Percentiles rank a stretch among this genome's conserved stretches.
Conservation (phyloP, 2,797 vertebrate genomes). For the Anomalospiza imberbis region DNA sequence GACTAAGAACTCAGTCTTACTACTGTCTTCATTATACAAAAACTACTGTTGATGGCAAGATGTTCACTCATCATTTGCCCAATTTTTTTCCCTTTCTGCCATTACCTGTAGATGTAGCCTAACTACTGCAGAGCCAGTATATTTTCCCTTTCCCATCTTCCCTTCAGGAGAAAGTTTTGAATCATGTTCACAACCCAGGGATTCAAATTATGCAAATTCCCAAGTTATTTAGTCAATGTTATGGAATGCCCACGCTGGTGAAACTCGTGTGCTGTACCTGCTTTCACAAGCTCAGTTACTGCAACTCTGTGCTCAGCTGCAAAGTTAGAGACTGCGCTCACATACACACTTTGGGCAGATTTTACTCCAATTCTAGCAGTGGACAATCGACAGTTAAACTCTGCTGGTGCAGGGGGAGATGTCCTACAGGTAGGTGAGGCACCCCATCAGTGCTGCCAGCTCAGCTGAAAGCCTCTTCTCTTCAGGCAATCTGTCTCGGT, state of each 20-base stretch:
- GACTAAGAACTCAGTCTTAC: neutral
- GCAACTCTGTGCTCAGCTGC: neutral
- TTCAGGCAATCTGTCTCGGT: rapidly evolving
- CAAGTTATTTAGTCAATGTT: neutral
- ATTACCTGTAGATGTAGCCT: neutral
- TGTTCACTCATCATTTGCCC: rapidly evolving
- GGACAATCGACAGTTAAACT: neutral
- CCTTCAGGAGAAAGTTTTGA: neutral
- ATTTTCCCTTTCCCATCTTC: neutral
- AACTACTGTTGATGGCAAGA: neutral
- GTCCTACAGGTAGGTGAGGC: rapidly evolving
- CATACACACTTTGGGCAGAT: neutral
- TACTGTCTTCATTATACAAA: neutral
- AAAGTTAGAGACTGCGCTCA: neutral
- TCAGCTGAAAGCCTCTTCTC: neutral
- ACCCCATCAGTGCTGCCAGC: rapidly evolving
- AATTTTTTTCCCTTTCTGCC: rapidly evolving
- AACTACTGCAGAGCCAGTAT: neutral
- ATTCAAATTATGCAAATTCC: neutral
- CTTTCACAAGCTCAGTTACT: slow-evolving; percentile 1
- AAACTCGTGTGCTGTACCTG: neutral
- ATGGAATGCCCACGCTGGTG: neutral
- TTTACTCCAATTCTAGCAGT: neutral
- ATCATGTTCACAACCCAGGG: neutral
- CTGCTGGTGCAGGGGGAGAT: neutral